phyloP scores from a whole-genome alignment of 2,888 invertebrate species.

The Latheticus oryzae region DNA sequence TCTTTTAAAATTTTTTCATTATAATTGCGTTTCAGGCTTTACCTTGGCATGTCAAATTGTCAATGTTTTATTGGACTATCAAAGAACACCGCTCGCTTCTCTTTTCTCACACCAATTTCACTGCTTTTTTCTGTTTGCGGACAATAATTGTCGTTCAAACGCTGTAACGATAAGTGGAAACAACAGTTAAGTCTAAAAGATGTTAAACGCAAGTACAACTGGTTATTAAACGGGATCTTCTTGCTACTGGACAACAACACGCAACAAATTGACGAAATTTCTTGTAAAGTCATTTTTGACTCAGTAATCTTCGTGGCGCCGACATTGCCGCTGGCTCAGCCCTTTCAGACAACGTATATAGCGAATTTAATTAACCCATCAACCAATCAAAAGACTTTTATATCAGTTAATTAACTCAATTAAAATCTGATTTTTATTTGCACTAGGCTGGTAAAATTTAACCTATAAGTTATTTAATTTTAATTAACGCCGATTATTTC shows the following conservation, averaged over 20 bases:
- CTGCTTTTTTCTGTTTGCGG: conserved; percentile 20
- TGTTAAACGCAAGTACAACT: conserved; percentile 10
- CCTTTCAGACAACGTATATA: conserved; percentile 8
- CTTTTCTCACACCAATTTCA: conserved; percentile 28
- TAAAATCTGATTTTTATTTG: conserved; percentile 21
- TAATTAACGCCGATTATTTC: conserved; percentile 27
- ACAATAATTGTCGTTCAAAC: conserved; percentile 32
- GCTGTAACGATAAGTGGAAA: conserved; percentile 23
- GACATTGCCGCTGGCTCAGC: conserved; percentile 1
- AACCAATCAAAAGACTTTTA: conserved; percentile 21
- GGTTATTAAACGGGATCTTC: conserved; percentile 21
- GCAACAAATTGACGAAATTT: conserved; percentile 21
- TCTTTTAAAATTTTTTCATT: conserved; percentile 15
- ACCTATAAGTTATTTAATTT: conserved; percentile 9
- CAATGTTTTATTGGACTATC: conserved; percentile 15
- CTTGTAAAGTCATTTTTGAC: conserved; percentile 7
- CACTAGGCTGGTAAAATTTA: conserved; percentile 1
- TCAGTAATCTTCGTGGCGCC: conserved; percentile 7
- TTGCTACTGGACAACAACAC: conserved; percentile 2
- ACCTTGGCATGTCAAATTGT: conserved; percentile 17
- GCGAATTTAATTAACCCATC: conserved; percentile 21
- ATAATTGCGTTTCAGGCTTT: conserved; percentile 23
- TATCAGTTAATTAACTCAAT: conserved; percentile 23
- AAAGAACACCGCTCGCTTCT: conserved; percentile 17
- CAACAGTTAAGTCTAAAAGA: conserved; percentile 26